These are phyloP conservation scores for Scytalopus superciliaris DNA, from an alignment of 2,113 vertebrate genomes.

Conservation along the genomic window DNA sequence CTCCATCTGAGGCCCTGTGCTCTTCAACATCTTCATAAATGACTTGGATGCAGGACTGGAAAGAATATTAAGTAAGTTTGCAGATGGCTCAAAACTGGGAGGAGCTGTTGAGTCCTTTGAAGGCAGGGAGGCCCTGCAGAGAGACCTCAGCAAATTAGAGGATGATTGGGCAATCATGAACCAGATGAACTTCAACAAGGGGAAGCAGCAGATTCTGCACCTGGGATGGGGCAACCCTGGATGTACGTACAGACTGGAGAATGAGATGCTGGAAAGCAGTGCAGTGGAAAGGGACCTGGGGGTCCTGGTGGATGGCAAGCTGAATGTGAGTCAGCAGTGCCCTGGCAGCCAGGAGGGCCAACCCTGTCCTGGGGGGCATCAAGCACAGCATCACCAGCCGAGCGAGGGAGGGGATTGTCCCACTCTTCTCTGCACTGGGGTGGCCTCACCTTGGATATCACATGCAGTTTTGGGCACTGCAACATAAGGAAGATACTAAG, in stretches of 20 bases:
- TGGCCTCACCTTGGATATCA: not conserved
- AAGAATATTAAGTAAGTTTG: not conserved
- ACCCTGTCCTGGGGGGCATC: not conserved
- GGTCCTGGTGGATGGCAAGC: not conserved
- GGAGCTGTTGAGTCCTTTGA: not conserved
- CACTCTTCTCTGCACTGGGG: not conserved
- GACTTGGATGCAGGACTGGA: not conserved
- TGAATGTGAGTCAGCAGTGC: not conserved
- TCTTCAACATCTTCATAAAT: not conserved
- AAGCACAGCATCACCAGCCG: not conserved
- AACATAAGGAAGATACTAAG: not conserved
- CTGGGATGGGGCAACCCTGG: not conserved
- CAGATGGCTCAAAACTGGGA: not conserved
- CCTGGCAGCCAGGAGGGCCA: not conserved
- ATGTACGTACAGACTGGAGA: not conserved
- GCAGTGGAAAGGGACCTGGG: not conserved
- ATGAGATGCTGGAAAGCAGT: not conserved
- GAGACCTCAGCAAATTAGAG: not conserved
- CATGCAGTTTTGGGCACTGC: not conserved
- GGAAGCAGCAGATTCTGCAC: not conserved
- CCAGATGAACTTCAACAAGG: not conserved
- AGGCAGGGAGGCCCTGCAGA: not conserved
- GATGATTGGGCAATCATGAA: not conserved
- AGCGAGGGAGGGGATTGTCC: not conserved
- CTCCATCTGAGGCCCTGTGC: not conserved